Base-by-base conservation (phyloP, 2,797 vertebrate species). In the Periophthalmus magnuspinnatus region DNA sequence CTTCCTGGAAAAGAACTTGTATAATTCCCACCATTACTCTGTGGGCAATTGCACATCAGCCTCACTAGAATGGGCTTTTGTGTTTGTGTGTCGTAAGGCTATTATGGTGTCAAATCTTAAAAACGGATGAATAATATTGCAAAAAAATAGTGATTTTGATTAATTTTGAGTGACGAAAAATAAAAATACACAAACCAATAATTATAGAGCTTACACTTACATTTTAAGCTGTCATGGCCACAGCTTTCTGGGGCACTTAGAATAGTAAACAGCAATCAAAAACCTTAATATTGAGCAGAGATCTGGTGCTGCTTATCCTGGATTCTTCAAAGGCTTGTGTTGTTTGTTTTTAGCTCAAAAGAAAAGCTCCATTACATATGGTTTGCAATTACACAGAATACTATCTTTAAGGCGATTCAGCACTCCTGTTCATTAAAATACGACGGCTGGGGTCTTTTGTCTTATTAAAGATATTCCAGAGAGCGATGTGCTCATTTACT, bases 271-370 rank as follows among this genome's bases (percentile, higher is more conserved):
- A 32, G 24, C 55, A 6, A 28, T 5, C 17, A 13, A 57, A 57
- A 57, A 28, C 13, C 13, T 16, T 28, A 57, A 57, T 57, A 57
- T 57, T 57, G 28, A 57, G 24, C 55, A 17, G 13, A 57, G 13
- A 32, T 84, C 78, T 71, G 64, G 78, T 71, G 38, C 68, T 33
- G 55, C 56, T 70, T 82, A 81, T 83, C 81, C 79, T 82, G 84
- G 78, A 85, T 86, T 85, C 82, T 89, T 88, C 84, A 89, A 88
- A 86, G 63, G 81, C 62, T 5, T 13, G 5, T 65, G 54, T 72
- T 78, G 68, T 85, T 84, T 82, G 82, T 86, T 84, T 85, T 69
- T 21, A 69, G 63, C 61, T 55, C 69, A 32, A 64, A 17, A 67
- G 81, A 84, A 78, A 73, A 56, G 57, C 78, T 83, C 70, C 72